phyloP scores from a whole-genome alignment of 2,888 invertebrate genomes.

The Stenichneumon culpator region DNA sequence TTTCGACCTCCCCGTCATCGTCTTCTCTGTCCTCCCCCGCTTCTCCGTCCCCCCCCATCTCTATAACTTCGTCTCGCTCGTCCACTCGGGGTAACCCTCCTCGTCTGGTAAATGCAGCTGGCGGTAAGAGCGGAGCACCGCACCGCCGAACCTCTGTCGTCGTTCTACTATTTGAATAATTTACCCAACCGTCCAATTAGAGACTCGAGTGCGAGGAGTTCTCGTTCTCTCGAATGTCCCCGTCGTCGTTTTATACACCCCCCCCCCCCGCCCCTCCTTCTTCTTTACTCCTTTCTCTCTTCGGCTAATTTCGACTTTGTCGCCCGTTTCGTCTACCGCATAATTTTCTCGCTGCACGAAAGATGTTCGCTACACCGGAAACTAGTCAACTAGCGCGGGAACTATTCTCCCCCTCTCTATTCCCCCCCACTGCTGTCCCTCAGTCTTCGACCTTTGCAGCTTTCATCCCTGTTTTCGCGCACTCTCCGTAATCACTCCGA shows the following conservation, averaged over 20 bases:
- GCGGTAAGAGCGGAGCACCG: neutral
- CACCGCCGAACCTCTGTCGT: slow-evolving; percentile 38
- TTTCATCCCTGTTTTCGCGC: slow-evolving; percentile 8
- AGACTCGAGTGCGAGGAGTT: slow-evolving; percentile 57
- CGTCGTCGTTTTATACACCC: slow-evolving; percentile 18
- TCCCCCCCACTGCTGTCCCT: neutral
- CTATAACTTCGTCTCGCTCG: slow-evolving; percentile 17
- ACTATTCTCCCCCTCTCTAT: slow-evolving; percentile 44
- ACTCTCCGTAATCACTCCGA: slow-evolving; percentile 37
- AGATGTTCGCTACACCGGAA: slow-evolving; percentile 21
- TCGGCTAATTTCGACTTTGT: slow-evolving; percentile 58
- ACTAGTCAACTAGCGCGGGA: slow-evolving; percentile 58
- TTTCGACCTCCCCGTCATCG: slow-evolving; percentile 56
- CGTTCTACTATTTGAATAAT: slow-evolving; percentile 69
- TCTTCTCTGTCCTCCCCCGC: slow-evolving; percentile 26
- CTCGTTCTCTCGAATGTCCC: slow-evolving; percentile 34
- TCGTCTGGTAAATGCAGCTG: slow-evolving; percentile 23
- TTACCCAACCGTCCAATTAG: slow-evolving; percentile 70
- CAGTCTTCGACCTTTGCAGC: neutral
- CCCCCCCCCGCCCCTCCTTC: slow-evolving; percentile 7
- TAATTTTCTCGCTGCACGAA: slow-evolving; percentile 44
- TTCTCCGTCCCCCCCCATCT: slow-evolving; percentile 4
- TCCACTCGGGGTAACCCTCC: neutral
- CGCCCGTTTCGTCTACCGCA: slow-evolving; percentile 51
- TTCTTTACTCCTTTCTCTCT: slow-evolving; percentile 20